phyloP scores from a whole-genome alignment of 2,113 vertebrate genomes.

The Halcyon malimbica region DNA sequence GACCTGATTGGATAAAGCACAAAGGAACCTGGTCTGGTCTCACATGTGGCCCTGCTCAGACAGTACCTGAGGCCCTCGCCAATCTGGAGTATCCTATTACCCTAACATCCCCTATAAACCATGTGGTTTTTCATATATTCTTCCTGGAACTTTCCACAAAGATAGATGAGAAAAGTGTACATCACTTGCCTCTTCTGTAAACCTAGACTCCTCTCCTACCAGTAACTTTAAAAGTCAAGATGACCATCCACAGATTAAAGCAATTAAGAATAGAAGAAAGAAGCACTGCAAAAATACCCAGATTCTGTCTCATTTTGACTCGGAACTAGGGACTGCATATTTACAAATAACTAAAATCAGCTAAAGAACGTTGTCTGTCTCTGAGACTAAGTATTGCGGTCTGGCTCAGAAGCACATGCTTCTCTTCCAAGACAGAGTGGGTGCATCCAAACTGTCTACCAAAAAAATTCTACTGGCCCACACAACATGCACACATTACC shows the following conservation, averaged over 20 bases:
- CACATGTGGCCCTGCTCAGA: background rate
- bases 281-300: background rate
- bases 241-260: background rate
- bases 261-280: background rate
- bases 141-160: background rate
- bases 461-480: background rate
- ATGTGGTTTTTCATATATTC: background rate
- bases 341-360: background rate
- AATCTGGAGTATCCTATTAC: background rate
- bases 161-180: background rate
- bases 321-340: background rate
- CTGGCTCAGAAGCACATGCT: background rate
- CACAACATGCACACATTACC: background rate
- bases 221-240: background rate
- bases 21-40: background rate
- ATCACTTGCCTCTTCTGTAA: background rate
- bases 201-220: background rate
- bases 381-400: background rate
- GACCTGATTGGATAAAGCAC: background rate
- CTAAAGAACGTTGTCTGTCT: background rate
- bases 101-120: background rate
- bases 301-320: background rate
- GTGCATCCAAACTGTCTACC: background rate
- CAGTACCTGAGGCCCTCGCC: background rate
- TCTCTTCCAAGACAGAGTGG: background rate